These are phyloP conservation scores for Cassiopea andromeda DNA, from an alignment of 30 jellyfish, hydroid and myxozoan genomes.

Conservation along the genomic window DNA sequence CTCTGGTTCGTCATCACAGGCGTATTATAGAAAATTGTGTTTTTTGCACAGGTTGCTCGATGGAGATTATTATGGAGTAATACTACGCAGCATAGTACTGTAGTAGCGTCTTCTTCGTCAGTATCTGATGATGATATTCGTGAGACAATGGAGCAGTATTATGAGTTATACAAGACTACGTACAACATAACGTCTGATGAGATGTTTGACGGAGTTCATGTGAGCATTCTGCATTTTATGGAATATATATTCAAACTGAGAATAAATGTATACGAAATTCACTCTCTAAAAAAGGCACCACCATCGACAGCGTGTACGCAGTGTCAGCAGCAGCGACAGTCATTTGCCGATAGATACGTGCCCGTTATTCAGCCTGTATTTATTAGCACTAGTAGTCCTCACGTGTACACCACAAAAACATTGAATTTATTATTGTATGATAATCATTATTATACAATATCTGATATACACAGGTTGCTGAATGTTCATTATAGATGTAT, in stretches of 20 bases:
- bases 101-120: too few species aligned
- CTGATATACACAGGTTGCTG: not conserved
- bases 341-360: not conserved
- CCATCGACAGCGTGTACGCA: too few species aligned
- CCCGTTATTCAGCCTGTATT: not conserved
- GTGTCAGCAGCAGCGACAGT: too few species aligned
- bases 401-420: not conserved
- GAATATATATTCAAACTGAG: not conserved
- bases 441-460: not conserved
- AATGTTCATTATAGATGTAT: not conserved
- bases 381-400: not conserved
- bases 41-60: too few species aligned
- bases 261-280: not conserved
- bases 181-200: not conserved
- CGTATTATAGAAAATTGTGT: too few species aligned
- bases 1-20: too few species aligned
- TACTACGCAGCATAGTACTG: too few species aligned
- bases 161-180: not conserved
- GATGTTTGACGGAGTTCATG: not conserved
- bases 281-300: not conserved
- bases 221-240: not conserved
- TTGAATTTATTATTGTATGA: not conserved
- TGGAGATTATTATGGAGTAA: too few species aligned
- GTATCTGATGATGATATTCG: not conserved
- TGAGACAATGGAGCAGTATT: not conserved